Percentiles rank a stretch among this genome's conserved stretches.
Conservation (phyloP, 2,888 invertebrate genomes). For the Beris chalybata region DNA sequence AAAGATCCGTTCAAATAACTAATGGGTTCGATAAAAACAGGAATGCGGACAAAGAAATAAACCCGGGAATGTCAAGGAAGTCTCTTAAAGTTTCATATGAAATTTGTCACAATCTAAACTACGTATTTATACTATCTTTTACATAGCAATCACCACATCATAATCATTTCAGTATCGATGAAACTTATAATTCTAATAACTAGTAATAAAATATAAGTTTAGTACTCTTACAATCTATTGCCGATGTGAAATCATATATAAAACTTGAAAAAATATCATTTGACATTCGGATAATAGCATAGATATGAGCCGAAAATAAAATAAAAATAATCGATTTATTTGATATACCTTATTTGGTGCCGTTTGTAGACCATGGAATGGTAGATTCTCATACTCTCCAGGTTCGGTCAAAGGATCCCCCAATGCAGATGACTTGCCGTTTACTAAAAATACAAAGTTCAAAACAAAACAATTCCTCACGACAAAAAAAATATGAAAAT, state of each 20-base stretch:
- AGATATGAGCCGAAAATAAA: constrained; percentile 29
- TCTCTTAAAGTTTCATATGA: no score
- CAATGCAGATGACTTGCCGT: constrained; percentile 58
- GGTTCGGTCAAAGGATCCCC: constrained; percentile 76
- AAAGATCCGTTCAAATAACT: no score
- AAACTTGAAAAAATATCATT: constrained; percentile 30
- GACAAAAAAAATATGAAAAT: constrained; percentile 37
- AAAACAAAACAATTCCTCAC: constrained; percentile 13
- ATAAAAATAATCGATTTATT: constrained; percentile 27
- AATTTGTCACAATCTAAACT: no score
- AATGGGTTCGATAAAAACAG: no score
- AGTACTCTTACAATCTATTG: constrained; percentile 9
- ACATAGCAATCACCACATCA: no score
- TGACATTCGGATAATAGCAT: constrained; percentile 35
- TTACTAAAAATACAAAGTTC: constrained; percentile 46
- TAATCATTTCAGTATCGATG: no score
- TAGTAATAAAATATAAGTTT: no score
- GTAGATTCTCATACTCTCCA: constrained; percentile 91
- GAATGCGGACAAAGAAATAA: no score
- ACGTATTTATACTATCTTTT: no score
- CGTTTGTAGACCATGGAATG: constrained; percentile 92
- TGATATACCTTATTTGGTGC: constrained; percentile 85
- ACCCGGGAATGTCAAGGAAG: no score
- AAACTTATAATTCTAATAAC: no score
- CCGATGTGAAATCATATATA: constrained; percentile 26